phyloP scores from a whole-genome alignment of 37 sponge, comb jelly and placozoan genomes.

The Lycopodina hypogea region DNA sequence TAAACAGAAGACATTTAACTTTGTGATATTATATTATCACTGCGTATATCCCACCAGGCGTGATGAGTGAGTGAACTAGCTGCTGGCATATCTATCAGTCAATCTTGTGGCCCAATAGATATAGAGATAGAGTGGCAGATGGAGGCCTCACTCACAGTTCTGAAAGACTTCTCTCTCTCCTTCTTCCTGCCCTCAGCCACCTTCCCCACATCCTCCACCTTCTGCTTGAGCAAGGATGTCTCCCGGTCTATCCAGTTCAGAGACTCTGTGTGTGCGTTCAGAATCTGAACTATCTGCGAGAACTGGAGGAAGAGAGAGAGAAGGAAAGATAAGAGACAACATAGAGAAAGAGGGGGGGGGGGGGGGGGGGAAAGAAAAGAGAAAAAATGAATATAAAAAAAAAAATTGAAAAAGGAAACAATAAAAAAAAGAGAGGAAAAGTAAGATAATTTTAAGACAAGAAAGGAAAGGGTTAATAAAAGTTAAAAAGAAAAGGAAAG shows the following conservation, averaged over 20 bases:
- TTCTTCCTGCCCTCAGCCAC: conserved; percentile 52
- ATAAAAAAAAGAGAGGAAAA: not conserved
- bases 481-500: too few relatives aligned
- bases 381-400: not conserved
- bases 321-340: too few relatives aligned
- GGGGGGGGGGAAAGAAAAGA: not conserved
- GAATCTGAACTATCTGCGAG: conserved; percentile 78
- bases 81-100: too few relatives aligned
- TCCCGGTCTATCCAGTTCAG: conserved; percentile 90
- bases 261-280: conserved; percentile 94
- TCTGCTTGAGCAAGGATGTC: conserved; percentile 48
- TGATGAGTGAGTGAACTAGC: too few relatives aligned
- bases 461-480: not conserved
- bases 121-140: too few relatives aligned
- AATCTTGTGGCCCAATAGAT: too few relatives aligned
- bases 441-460: not conserved
- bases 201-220: conserved; percentile 67
- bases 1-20: too few relatives aligned
- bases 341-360: too few relatives aligned
- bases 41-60: too few relatives aligned
- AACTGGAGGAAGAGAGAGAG: conserved; percentile 27
- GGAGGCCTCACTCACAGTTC: conserved; percentile 39
- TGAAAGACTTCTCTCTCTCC: conserved; percentile 74
- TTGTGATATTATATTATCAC: too few relatives aligned
- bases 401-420: not conserved